These are phyloP conservation scores for Montifringilla adamsi DNA, from an alignment of 2,113 vertebrate species.

Conservation along the genomic window DNA sequence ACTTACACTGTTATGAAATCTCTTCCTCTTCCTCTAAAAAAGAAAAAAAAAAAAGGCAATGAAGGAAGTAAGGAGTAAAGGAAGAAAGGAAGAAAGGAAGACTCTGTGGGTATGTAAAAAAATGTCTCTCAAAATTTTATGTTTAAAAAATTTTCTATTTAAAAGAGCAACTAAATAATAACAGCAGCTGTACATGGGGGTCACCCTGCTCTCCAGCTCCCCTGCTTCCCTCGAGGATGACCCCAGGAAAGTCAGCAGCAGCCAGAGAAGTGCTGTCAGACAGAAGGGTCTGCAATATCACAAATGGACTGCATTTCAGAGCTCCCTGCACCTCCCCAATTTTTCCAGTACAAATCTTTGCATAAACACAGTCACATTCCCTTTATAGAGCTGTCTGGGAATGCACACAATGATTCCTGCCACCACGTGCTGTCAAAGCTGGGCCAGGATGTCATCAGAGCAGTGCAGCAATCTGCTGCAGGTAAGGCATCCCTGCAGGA, in stretches of 20 bases:
- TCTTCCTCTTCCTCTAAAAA: not conserved
- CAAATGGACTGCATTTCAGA: not conserved
- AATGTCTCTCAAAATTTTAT: not conserved
- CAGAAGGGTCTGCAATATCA: not conserved
- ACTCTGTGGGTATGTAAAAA: not conserved
- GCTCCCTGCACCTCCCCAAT: not conserved
- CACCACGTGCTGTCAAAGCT: fast-evolving
- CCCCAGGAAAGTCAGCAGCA: not conserved
- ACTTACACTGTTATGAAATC: not conserved
- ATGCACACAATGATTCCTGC: not conserved
- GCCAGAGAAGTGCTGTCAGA: not conserved
- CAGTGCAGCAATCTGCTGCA: not conserved
- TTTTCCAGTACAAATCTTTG: not conserved
- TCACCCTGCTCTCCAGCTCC: not conserved
- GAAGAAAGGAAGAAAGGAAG: not conserved
- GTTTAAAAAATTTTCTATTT: not conserved
- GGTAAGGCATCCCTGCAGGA: not conserved
- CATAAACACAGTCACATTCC: not conserved
- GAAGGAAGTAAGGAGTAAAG: not conserved
- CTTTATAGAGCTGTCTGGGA: not conserved
- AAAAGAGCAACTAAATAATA: not conserved
- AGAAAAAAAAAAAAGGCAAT: not conserved
- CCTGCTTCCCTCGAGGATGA: not conserved
- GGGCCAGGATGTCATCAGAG: not conserved
- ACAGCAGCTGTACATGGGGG: not conserved